phyloP scores from a whole-genome alignment of 2,113 vertebrate species.

The Haplochromis burtoni region DNA sequence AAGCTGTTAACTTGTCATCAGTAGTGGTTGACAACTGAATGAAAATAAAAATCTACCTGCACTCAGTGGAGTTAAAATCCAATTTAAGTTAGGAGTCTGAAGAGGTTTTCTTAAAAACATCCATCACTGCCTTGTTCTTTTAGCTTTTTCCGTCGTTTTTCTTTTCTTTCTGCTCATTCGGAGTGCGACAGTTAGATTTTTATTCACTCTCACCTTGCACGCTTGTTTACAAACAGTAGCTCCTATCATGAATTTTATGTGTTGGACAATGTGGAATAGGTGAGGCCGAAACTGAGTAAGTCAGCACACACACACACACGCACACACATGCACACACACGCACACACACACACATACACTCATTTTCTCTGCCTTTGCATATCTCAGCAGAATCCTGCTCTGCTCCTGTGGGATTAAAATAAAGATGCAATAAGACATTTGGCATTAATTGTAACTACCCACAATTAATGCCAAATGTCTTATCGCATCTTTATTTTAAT shows the following conservation, averaged over 20 bases:
- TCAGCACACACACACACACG: not conserved
- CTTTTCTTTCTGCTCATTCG: not conserved
- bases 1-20: slow-evolving; percentile 61
- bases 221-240: slow-evolving; percentile 3
- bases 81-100: slow-evolving; percentile 36
- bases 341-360: not conserved
- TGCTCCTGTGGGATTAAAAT: not conserved
- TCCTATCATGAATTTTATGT: not conserved
- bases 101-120: slow-evolving; percentile 29
- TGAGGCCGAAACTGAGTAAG: not conserved
- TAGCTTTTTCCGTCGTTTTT: not conserved
- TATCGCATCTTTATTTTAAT: not conserved
- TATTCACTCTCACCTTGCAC: not conserved
- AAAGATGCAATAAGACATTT: no score
- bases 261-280: not conserved
- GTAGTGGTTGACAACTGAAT: slow-evolving; percentile 46
- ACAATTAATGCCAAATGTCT: not conserved
- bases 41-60: slow-evolving; percentile 52
- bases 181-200: not conserved
- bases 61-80: slow-evolving; percentile 41
- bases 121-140: slow-evolving; percentile 19
- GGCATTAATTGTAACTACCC: no score
- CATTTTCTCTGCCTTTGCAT: not conserved
- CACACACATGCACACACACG: not conserved
- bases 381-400: not conserved